phyloP scores from a whole-genome alignment of 2,113 vertebrate genomes.

The Gnathonemus longibarbis region DNA sequence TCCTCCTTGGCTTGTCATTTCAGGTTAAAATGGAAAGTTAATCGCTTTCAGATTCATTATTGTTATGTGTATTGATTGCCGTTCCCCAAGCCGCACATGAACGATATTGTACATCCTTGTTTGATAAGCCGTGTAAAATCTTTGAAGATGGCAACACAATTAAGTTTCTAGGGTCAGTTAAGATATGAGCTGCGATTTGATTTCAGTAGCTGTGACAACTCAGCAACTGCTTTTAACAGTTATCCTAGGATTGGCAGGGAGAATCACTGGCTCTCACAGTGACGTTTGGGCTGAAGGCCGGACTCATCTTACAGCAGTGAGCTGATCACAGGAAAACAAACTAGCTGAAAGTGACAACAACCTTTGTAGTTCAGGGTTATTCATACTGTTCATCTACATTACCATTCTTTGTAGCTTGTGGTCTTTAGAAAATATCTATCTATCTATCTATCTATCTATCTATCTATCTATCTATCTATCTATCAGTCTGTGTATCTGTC shows the following conservation, averaged over 20 bases:
- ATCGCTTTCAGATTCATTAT: constrained; percentile 10
- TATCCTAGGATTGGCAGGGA: too few relatives aligned
- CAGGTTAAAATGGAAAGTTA: constrained; percentile 14
- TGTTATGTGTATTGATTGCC: constrained; percentile 4
- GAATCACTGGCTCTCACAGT: too few relatives aligned
- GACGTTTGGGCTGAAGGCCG: too few relatives aligned
- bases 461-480: not conserved
- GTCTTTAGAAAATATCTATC: not conserved
- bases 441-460: not conserved
- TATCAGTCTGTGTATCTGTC: not conserved
- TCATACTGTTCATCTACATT: too few relatives aligned
- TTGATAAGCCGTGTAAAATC: constrained; percentile 24
- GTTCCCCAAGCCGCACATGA: not conserved
- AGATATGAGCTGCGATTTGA: constrained; percentile 21
- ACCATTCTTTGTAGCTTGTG: too few relatives aligned
- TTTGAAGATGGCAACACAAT: constrained; percentile 12
- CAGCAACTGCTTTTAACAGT: too few relatives aligned
- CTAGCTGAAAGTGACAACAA: too few relatives aligned
- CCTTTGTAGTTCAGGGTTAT: too few relatives aligned
- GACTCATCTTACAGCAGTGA: too few relatives aligned
- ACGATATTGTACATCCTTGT: constrained; percentile 2
- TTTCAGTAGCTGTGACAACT: constrained; percentile 13
- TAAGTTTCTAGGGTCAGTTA: constrained; percentile 13
- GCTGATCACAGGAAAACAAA: too few relatives aligned
- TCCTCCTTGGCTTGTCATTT: constrained; percentile 17